These are phyloP conservation scores for Folsomia manolachei DNA, from an alignment of 2,888 invertebrate genomes.

Conservation along the genomic window DNA sequence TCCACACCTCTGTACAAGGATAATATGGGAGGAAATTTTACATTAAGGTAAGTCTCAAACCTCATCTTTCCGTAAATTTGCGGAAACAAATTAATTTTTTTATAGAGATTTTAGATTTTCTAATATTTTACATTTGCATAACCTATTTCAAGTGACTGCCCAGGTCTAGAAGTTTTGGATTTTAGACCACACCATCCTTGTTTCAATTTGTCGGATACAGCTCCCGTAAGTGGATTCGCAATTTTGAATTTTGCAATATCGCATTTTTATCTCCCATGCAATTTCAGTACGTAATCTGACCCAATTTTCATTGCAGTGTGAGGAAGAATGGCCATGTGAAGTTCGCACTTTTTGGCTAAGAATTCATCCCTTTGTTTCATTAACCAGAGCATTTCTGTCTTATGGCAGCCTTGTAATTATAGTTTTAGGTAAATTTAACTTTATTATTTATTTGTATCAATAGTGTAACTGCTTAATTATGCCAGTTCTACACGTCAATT, in stretches of 20 bases:
- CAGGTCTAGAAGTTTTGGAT: conserved; percentile 23
- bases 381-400: conserved; percentile 52
- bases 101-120: not conserved
- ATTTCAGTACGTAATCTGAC: no score
- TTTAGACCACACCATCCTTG: conserved; percentile 28
- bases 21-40: not conserved
- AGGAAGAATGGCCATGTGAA: conserved; percentile 53
- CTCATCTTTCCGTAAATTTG: not conserved
- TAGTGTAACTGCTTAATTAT: not conserved
- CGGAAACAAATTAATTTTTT: not conserved
- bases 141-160: conserved; percentile 14
- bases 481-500: not conserved
- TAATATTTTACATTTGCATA: no score
- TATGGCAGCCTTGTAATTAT: conserved; percentile 54
- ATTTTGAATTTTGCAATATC: not conserved
- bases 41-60: not conserved
- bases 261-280: no score
- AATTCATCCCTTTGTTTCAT: conserved; percentile 51
- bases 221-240: not conserved
- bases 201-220: conserved; percentile 19
- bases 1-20: no score
- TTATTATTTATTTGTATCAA: not conserved
- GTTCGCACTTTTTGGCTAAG: conserved; percentile 53
- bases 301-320: conserved; percentile 6
- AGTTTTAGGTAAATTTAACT: conserved; percentile 51